A percentile compares a stretch with the other conserved stretches of the same genome.
Evolutionary conservation across 2,113 vertebrate genomes (phyloP).

Genomic region (Psophia crepitans): DNA sequence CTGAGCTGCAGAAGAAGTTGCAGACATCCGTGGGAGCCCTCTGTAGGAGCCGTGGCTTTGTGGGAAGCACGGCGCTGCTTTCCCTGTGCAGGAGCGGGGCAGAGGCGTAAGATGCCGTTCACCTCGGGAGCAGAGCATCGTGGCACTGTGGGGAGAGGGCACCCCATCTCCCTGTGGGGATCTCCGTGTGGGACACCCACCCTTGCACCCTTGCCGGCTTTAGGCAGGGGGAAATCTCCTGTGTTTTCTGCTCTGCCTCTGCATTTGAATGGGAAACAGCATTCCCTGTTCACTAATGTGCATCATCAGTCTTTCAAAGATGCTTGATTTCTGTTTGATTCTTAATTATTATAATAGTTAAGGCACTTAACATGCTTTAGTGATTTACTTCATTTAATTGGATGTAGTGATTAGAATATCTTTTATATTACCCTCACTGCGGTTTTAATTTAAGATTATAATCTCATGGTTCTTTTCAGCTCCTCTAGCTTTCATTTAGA

Average conservation of each 20-base stretch:
- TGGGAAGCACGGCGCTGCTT: not conserved
- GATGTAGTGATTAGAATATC: conserved; percentile 59
- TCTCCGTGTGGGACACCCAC: not conserved
- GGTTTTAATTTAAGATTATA: conserved; percentile 65
- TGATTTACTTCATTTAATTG: conserved; percentile 65
- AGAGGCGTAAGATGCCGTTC: accelerated
- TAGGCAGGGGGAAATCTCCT: not conserved
- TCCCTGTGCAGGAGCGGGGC: not conserved
- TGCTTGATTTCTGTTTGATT: conserved; percentile 59
- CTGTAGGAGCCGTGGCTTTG: not conserved
- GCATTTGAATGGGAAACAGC: not conserved
- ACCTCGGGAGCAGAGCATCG: accelerated
- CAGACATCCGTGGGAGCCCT: not conserved
- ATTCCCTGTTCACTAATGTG: not conserved
- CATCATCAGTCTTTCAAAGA: conserved; percentile 34
- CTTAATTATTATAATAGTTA: conserved; percentile 66
- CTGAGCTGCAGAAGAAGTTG: not conserved
- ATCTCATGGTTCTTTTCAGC: conserved; percentile 18
- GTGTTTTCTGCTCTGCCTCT: not conserved
- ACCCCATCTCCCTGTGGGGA: not conserved
- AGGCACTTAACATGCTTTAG: conserved; percentile 59
- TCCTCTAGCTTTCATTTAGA: conserved; percentile 32
- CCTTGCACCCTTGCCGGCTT: accelerated
- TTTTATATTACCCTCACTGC: conserved; percentile 39
- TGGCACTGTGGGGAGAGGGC: not conserved